Evolutionary conservation across 2,888 invertebrate species (phyloP), one percentile per base, ranked within the genome.

Genomic region (Euplexia lucipara): DNA sequence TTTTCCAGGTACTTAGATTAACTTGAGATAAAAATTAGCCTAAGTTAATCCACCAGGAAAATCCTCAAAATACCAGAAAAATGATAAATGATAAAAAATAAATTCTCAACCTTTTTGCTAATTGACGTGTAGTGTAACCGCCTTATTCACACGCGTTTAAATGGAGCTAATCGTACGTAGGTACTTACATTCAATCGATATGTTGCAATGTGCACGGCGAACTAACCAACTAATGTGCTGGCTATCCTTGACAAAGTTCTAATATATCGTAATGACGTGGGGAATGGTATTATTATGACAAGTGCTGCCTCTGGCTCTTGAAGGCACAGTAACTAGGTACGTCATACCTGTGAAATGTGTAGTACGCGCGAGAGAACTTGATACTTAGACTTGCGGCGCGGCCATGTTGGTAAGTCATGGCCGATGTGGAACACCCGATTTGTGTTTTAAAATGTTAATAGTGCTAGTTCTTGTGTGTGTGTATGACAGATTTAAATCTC

Each of bases 221-320:
- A 12, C 35, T 4, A 30, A 49, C 35, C 7, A 30, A 49, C 32
- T 62, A 32, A 60, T 52, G 3, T 20, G 7, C 42, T 6, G 14
- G 64, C 49, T 71, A 63, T 20, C 69, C 64, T 54, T 69, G 53
- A 49, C 42, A 1, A 26, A 48, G 32, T 70, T 61, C 41, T 48
- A 37, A 12, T 48, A n/a, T 37, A 47, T 51, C 34, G 22, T 8
- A 12, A 18, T 9, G 16, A 37, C n/a, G 56, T 41, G 1, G 16
- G 51, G 3, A 34, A 45, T 51, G 9, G 6, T 42, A 41, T 48
- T 53, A 34, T 1, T 22, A 14, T 20, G 26, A 3, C n/a, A 30
- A 35, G 16, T n/a, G 4, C 14, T 41, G 12, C 41, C 18, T 26
- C 7, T 42, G 42, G 39, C 39, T 6, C 2, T 44, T 20, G 20